Evolutionary conservation across 2,113 vertebrate species (phyloP).

Genomic region (Eolophus roseicapilla): DNA sequence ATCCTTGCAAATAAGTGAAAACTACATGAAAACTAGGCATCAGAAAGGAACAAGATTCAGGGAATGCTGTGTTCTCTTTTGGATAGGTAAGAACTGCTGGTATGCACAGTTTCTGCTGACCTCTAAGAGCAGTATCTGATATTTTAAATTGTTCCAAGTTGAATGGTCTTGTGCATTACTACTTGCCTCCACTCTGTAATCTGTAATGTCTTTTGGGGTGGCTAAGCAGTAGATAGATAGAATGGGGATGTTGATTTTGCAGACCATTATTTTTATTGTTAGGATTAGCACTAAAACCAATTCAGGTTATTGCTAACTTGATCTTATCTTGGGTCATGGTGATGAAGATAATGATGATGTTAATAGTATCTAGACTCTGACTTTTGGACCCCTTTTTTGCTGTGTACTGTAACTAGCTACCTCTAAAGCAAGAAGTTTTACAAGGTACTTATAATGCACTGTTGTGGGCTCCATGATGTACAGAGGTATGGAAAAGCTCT

Average conservation of each 20-base stretch:
- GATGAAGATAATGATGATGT: not conserved
- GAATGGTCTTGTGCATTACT: not conserved
- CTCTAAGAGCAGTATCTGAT: not conserved
- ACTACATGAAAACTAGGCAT: not conserved
- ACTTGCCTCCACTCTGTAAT: not conserved
- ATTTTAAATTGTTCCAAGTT: not conserved
- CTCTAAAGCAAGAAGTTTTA: not conserved
- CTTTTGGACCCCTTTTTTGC: not conserved
- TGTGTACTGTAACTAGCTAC: not conserved
- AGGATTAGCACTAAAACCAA: not conserved
- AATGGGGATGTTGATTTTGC: not conserved
- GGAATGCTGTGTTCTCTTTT: not conserved
- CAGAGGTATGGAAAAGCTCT: not conserved
- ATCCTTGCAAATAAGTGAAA: not conserved
- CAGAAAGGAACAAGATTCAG: not conserved
- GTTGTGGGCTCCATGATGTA: not conserved
- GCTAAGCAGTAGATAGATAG: not conserved
- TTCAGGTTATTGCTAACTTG: not conserved
- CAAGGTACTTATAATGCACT: not conserved
- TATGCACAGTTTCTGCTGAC: not conserved
- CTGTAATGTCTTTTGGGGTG: not conserved
- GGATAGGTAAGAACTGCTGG: not conserved
- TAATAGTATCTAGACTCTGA: not conserved
- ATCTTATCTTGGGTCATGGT: not conserved
- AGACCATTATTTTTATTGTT: not conserved